phyloP scores from a whole-genome alignment of 2,113 vertebrate genomes.

The Microtus ochrogaster region DNA sequence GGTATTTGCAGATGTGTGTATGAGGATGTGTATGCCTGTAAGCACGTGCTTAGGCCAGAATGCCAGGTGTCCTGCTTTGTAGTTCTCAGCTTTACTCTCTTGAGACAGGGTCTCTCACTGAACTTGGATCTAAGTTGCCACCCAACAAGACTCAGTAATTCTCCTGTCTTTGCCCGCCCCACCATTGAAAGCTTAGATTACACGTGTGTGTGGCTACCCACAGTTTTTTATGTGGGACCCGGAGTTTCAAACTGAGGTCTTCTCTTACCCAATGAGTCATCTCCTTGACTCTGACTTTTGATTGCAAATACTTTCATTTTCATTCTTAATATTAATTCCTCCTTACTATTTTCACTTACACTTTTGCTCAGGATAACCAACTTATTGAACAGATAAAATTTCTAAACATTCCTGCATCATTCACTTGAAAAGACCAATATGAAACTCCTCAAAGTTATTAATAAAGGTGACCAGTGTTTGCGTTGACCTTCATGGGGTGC shows the following conservation, averaged over 20 bases:
- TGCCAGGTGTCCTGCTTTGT: background rate
- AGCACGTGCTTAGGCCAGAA: background rate
- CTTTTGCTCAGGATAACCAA: background rate
- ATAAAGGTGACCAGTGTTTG: background rate
- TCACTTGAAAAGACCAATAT: background rate
- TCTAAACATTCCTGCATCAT: background rate
- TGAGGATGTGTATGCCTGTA: background rate
- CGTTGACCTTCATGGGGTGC: background rate
- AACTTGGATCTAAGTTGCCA: background rate
- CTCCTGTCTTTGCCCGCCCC: background rate
- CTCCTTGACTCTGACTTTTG: background rate
- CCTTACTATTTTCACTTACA: background rate
- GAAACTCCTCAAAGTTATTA: background rate
- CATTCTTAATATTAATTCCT: background rate
- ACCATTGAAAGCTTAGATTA: too few species aligned
- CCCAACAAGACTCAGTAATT: background rate
- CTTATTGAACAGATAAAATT: background rate
- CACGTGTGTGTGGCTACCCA: background rate
- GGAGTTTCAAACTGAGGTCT: background rate
- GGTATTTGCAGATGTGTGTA: background rate
- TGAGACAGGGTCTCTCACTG: background rate
- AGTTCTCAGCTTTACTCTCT: background rate
- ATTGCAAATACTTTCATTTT: background rate
- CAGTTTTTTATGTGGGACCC: background rate
- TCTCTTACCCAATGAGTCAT: background rate